Evolutionary conservation across 2,113 vertebrate genomes (phyloP).

Genomic region (Australoheros scitulus): DNA sequence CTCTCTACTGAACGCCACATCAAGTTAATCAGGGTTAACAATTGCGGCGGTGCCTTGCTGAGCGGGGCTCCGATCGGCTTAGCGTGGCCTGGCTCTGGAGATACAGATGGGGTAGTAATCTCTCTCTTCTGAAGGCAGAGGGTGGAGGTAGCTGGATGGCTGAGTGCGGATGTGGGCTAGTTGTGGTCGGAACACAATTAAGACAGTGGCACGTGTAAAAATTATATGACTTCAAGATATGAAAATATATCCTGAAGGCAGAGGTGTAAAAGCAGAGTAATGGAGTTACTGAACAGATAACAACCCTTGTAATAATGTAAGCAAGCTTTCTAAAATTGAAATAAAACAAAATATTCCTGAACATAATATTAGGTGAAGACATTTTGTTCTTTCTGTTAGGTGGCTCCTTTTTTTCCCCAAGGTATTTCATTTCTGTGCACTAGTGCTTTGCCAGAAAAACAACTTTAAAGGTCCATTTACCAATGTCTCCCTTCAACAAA

Average conservation of each 20-base stretch:
- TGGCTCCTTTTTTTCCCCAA: background rate
- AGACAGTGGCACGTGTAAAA: background rate
- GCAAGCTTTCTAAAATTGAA: background rate
- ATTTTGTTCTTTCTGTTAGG: background rate
- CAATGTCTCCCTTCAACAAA: background rate
- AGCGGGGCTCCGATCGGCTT: slow-evolving; percentile 76
- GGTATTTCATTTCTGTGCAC: background rate
- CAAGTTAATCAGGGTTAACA: slow-evolving; percentile 85
- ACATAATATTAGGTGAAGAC: background rate
- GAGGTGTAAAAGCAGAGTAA: background rate
- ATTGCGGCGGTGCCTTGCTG: slow-evolving; percentile 69
- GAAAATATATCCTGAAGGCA: background rate
- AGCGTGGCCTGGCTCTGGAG: slow-evolving; percentile 54
- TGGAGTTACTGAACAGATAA: background rate
- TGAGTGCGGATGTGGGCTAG: background rate
- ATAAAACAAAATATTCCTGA: background rate
- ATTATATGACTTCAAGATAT: background rate
- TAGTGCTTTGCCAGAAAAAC: background rate
- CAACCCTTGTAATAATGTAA: background rate
- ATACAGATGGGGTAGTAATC: slow-evolving; percentile 81
- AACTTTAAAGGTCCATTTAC: background rate
- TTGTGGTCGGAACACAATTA: background rate
- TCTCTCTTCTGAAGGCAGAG: slow-evolving; percentile 38
- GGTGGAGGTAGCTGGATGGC: too few species aligned
- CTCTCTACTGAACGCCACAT: slow-evolving; percentile 72